Base-by-base conservation (phyloP, 1,140 invertebrate genomes). In the Theocolax elegans region DNA sequence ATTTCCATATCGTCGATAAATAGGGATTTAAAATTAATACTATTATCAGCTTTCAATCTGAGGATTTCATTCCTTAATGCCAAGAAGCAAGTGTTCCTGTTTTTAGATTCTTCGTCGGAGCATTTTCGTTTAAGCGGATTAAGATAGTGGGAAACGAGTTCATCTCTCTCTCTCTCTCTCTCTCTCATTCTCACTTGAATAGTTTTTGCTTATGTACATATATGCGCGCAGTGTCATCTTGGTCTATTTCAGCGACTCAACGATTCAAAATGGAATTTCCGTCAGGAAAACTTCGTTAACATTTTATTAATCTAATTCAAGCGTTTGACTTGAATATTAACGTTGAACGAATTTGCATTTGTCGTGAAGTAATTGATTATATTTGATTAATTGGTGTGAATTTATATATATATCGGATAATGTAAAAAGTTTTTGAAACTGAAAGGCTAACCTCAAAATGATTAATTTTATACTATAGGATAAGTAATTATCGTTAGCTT, bases 101-200 rank as follows among this genome's bases (percentile, higher is more conserved):
- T 66, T 66, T 42, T 54, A 44, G 19, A 21, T 27, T 54, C n/a
- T 42, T 13, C 27, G 8, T 23, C 35, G 46, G 10, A 13, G 56
- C 31, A 56, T 67, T 67, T 27, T 58, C 38, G 17, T 46, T 54
- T 56, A 66, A 66, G 51, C 51, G 63, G 63, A 66, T 54, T 66
- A 67, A 56, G 64, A 35, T 56, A 31, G 38, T 12, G 40, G n/a
- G 17, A 58, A 67, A 67, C 51, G 46, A 53, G 53, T 58, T 66
- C 51, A 58, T 67, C 64, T 35, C 27, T 44, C 27, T 17, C 35
- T 40, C 29, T 53, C 9, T 10, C 27, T n/a, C 23, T 64, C 31
- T 12, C 21, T 54, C 42, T 35, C 10, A 35, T 10, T n/a, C 25
- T 54, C 38, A 21, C 46, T 35, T 40, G 2, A 2, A 40, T 49